Evolutionary conservation across 2,113 vertebrate genomes (phyloP), one percentile per base, ranked within the genome.

Genomic region (Asarcornis scutulata): DNA sequence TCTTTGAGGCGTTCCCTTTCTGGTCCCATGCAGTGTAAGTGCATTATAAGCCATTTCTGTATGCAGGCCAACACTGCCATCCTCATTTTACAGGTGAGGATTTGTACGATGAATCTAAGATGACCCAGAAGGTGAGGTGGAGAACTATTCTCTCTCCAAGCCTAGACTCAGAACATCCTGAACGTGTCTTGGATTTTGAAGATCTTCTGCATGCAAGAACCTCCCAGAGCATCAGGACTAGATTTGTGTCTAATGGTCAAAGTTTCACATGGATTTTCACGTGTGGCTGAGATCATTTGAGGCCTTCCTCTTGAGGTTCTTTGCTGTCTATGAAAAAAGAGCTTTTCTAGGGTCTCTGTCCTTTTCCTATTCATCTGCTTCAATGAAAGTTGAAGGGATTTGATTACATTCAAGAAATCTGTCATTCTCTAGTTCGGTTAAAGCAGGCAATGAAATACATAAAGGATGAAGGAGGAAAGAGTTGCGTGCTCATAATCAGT

Each of bases 391-490:
- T 46, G 36, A n/a, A 69, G 50, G 82, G 73, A 69, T 90, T 76
- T 85, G 82, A 93, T 87, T 87, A 66, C 40, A 84, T 93, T 20
- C 34, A 55, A 91, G 75, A 94, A 76, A 91, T 64, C 88, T 80
- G 50, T 48, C 88, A 77, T 77, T 58, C 72, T 91, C 40, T n/a
- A n/a, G 44, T 79, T 91, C 75, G 82, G 44, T 32, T 93, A 85
- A 89, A 93, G 90, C 79, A 89, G 75, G 13, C 78, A 83, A 38
- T 93, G 69, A 82, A 90, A 93, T 85, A 87, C 91, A 89, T 84
- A 91, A 83, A 87, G 88, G 78, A 91, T 93, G 79, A 94, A 44
- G 63, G 75, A 95, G 85, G 74, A 73, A 94, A 76, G 66, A 73
- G 29, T 79, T 96, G 34, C 26, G 4, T 77, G 82, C 50, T 91